phyloP scores from a whole-genome alignment of 2,888 invertebrate genomes.

The Drosophila subquinaria region DNA sequence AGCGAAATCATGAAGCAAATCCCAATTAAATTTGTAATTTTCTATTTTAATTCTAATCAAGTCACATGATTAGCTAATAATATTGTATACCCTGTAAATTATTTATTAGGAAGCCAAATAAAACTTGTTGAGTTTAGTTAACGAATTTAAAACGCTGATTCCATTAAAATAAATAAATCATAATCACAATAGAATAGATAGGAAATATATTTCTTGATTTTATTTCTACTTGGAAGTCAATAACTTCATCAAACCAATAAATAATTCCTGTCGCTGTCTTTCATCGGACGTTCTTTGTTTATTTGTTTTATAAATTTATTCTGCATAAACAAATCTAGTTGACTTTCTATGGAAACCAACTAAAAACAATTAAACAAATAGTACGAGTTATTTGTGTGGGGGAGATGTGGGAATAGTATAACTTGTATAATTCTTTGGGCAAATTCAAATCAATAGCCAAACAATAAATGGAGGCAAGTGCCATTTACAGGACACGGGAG shows the following conservation, averaged over 20 bases:
- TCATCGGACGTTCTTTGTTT: constrained; percentile 5
- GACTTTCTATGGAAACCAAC: constrained; percentile 44
- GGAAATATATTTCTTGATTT: background rate
- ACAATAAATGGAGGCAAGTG: constrained; percentile 69
- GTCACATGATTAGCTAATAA: constrained; percentile 25
- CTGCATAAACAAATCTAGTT: constrained; percentile 34
- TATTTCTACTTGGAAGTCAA: constrained; percentile 2
- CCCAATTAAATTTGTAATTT: constrained; percentile 24
- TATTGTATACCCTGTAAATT: background rate
- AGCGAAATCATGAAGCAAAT: constrained; percentile 7
- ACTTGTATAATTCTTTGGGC: constrained; percentile 69
- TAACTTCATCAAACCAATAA: constrained; percentile 6
- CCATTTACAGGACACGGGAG: constrained; percentile 57
- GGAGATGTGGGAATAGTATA: constrained; percentile 32
- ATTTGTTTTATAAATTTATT: constrained; percentile 32
- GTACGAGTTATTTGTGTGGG: background rate
- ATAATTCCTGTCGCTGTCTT: constrained; percentile 15
- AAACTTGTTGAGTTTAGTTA: too few relatives aligned
- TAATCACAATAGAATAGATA: background rate
- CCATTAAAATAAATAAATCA: too few relatives aligned
- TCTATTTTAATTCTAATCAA: constrained; percentile 5
- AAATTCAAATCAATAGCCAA: constrained; percentile 78
- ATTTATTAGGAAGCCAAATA: background rate
- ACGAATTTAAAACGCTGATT: too few relatives aligned
- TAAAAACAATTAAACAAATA: constrained; percentile 60